Conservation (phyloP, 2,888 invertebrate genomes). For the Odontothrips loti region DNA sequence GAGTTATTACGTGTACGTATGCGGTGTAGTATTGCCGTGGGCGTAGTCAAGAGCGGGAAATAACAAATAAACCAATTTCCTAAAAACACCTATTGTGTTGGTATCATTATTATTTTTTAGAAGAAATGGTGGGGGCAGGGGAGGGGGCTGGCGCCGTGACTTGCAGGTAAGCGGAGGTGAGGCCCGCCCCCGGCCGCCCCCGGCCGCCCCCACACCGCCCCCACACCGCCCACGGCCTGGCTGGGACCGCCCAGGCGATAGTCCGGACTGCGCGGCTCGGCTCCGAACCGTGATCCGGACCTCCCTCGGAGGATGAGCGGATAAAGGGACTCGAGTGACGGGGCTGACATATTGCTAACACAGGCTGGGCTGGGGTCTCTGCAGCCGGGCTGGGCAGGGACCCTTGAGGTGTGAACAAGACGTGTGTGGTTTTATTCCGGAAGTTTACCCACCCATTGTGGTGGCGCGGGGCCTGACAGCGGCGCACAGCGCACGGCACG, state of each 20-base stretch:
- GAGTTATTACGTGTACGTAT: too few species aligned
- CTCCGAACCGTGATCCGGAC: not conserved
- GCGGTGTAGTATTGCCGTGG: too few species aligned
- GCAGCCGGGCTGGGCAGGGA: not conserved
- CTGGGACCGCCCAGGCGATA: not conserved
- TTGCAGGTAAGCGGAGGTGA: not conserved
- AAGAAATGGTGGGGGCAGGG: not conserved
- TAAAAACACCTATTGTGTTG: too few species aligned
- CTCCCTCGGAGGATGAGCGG: slow-evolving; percentile 15
- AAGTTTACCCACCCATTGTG: slow-evolving; percentile 8
- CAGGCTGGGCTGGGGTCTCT: not conserved
- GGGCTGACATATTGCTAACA: slow-evolving; percentile 14
- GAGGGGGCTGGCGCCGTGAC: not conserved
- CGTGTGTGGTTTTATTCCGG: slow-evolving; percentile 15
- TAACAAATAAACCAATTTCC: too few species aligned
- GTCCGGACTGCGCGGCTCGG: not conserved
- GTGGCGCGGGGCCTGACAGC: not conserved
- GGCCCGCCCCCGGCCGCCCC: not conserved
- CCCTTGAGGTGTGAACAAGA: slow-evolving; percentile 13
- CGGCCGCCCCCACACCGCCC: not conserved
- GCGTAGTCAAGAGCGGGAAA: too few species aligned
- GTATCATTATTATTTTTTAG: too few species aligned
- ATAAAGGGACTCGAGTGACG: not conserved
- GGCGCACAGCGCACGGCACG: too few species aligned
- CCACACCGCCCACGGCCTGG: too few species aligned